phyloP scores from a whole-genome alignment of 2,797 vertebrate genomes.

The Oreochromis mossambicus region DNA sequence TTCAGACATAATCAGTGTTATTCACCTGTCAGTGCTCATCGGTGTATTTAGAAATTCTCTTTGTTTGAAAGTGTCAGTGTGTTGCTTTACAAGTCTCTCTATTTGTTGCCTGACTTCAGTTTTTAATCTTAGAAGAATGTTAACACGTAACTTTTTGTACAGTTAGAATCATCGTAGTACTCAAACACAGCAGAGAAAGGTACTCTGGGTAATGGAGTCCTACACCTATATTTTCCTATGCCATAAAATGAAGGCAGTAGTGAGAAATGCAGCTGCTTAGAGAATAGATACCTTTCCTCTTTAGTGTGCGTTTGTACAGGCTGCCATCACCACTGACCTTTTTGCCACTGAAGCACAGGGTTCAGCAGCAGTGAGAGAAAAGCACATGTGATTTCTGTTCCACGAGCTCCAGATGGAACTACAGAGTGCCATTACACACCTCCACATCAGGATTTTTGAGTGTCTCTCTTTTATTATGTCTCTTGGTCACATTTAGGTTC shows the following conservation, averaged over 20 bases:
- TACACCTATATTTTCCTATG: background rate
- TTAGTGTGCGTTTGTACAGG: slow-evolving; percentile 28
- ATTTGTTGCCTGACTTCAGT: background rate
- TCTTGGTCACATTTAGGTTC: background rate
- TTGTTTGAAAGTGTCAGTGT: background rate
- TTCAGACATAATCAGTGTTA: background rate
- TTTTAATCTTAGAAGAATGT: background rate
- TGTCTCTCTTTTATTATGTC: background rate
- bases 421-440: background rate
- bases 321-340: slow-evolving; percentile 32
- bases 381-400: slow-evolving; percentile 41
- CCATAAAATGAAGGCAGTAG: background rate
- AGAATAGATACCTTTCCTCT: background rate
- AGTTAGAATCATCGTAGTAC: background rate
- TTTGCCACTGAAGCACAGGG: slow-evolving; percentile 8
- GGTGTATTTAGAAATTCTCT: background rate
- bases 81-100: background rate
- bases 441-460: background rate
- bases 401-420: background rate
- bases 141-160: background rate
- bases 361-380: slow-evolving; percentile 17
- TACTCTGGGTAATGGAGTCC: slow-evolving; percentile 22
- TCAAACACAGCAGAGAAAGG: background rate
- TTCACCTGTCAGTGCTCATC: accelerated
- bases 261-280: background rate